Evolutionary conservation across 1,140 invertebrate genomes (phyloP).

Genomic region (Drosophila insularis): DNA sequence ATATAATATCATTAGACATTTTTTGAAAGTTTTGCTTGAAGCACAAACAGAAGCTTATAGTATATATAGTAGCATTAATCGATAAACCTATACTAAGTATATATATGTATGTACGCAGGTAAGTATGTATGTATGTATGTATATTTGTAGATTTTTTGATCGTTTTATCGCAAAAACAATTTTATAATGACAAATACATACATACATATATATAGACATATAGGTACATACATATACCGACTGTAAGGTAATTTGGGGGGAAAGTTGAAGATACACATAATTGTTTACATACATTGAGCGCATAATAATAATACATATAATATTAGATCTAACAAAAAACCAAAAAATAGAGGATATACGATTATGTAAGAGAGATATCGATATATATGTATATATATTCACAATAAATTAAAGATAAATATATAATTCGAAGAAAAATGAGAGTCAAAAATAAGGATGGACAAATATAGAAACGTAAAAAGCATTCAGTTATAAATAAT

Average conservation of each 20-base stretch:
- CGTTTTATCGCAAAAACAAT: no score
- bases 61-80: slow-evolving; percentile 40
- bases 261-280: neutral
- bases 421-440: neutral
- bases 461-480: slow-evolving; percentile 4
- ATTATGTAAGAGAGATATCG: neutral
- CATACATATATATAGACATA: slow-evolving; percentile 23
- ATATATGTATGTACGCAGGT: neutral
- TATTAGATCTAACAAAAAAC: slow-evolving; percentile 33
- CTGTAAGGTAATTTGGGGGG: slow-evolving; percentile 31
- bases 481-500: slow-evolving; percentile 81
- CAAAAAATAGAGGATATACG: slow-evolving; percentile 52
- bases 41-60: slow-evolving; percentile 69
- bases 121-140: neutral
- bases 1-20: slow-evolving; percentile 50
- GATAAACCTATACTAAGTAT: slow-evolving; percentile 4
- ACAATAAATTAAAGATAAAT: neutral
- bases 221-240: slow-evolving; percentile 20
- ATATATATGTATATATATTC: no score
- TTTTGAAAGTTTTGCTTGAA: slow-evolving; percentile 47
- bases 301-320: neutral
- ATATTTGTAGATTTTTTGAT: neutral
- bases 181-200: no score
- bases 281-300: slow-evolving; percentile 9
- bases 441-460: slow-evolving; percentile 3